Evolutionary conservation across 2,113 vertebrate genomes (phyloP).

Genomic region (Notothenia rossii): DNA sequence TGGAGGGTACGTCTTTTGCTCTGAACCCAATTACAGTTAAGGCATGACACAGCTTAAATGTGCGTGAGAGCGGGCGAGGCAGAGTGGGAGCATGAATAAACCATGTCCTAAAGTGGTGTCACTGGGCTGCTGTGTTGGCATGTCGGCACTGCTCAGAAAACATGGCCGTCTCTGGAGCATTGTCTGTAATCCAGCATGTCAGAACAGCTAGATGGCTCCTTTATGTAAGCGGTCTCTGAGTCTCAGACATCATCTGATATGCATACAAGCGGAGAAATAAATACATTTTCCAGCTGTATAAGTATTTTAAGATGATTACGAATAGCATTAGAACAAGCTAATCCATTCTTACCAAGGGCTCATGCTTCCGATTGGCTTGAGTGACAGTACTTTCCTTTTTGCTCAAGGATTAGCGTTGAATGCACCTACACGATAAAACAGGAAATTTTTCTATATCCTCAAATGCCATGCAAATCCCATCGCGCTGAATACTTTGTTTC

Average conservation of each 20-base stretch:
- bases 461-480: slow-evolving; percentile 48
- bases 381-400: slow-evolving; percentile 38
- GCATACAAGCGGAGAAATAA: slow-evolving; percentile 41
- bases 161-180: slow-evolving; percentile 70
- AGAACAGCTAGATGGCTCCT: slow-evolving; percentile 57
- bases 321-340: slow-evolving; percentile 51
- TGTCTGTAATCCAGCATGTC: slow-evolving; percentile 70
- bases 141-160: slow-evolving; percentile 66
- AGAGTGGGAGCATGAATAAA: slow-evolving; percentile 74
- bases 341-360: slow-evolving; percentile 61
- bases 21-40: slow-evolving; percentile 52
- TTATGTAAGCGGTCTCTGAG: slow-evolving; percentile 60
- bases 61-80: slow-evolving; percentile 37
- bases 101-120: slow-evolving; percentile 77
- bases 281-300: slow-evolving; percentile 24
- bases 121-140: slow-evolving; percentile 74
- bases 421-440: slow-evolving; percentile 51
- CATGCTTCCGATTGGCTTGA: slow-evolving; percentile 51
- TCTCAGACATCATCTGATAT: slow-evolving; percentile 62
- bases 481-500: slow-evolving; percentile 42
- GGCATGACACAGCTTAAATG: slow-evolving; percentile 47
- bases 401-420: slow-evolving; percentile 54
- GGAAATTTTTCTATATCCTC: slow-evolving; percentile 53
- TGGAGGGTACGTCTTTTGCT: slow-evolving; percentile 43
- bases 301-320: slow-evolving; percentile 55